Percentiles rank a stretch among this genome's conserved stretches.
These are phyloP conservation scores for Nothura maculosa DNA, from an alignment of 2,797 vertebrate genomes.

Conservation along the genomic window DNA sequence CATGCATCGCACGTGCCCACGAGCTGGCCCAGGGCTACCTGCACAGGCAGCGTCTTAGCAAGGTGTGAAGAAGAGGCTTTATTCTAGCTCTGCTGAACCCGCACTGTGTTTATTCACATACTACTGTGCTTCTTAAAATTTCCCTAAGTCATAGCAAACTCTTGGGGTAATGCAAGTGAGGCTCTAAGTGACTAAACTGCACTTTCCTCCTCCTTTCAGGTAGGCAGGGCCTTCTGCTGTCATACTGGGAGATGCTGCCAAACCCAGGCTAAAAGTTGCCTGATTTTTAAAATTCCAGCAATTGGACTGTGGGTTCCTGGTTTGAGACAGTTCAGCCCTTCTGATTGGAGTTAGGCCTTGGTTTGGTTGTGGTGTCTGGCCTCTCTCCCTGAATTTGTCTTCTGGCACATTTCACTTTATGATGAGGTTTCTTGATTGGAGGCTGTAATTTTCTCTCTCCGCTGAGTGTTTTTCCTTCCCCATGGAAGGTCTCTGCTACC, in stretches of 20 bases:
- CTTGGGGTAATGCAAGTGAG: neutral
- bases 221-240: neutral
- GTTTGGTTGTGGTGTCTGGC: conserved; percentile 20
- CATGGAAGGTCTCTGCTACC: conserved; percentile 30
- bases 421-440: neutral
- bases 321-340: neutral
- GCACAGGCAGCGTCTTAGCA: no score
- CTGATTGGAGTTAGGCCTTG: conserved; percentile 12
- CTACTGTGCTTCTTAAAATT: neutral
- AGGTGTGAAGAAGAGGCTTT: neutral
- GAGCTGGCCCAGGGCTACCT: neutral
- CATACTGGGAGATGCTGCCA: neutral
- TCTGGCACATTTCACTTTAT: conserved; percentile 2
- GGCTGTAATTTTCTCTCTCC: conserved; percentile 15
- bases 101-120: rapidly evolving
- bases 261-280: neutral
- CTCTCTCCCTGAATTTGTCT: neutral
- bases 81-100: neutral
- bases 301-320: neutral
- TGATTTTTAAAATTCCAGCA: neutral
- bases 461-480: conserved; percentile 9
- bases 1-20: rapidly evolving
- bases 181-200: neutral
- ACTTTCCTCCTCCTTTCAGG: neutral
- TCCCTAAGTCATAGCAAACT: neutral